phyloP scores from a whole-genome alignment of 2,888 invertebrate genomes.

The Exephanes ischioxanthus region DNA sequence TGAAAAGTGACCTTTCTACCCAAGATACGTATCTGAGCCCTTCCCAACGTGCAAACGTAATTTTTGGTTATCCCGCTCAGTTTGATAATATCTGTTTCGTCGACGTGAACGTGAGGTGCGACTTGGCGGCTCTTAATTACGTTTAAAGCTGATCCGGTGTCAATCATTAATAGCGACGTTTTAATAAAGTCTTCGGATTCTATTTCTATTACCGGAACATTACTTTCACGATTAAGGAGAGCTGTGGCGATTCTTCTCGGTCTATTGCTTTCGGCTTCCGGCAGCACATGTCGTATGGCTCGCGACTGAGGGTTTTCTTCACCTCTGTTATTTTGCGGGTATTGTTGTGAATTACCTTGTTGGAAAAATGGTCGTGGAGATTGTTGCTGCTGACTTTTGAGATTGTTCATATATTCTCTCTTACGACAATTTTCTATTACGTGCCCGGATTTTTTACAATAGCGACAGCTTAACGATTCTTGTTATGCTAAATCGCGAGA shows the following conservation, averaged over 20 bases:
- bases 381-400: no score
- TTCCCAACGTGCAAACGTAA: conserved; percentile 43
- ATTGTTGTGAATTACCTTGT: no score
- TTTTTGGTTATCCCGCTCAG: conserved; percentile 48
- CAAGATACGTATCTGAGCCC: conserved; percentile 5
- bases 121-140: conserved; percentile 19
- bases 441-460: background rate
- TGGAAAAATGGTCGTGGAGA: no score
- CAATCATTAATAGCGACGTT: conserved; percentile 46
- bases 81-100: conserved; percentile 17
- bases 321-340: no score
- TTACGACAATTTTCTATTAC: no score
- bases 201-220: conserved; percentile 17
- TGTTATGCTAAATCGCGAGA: background rate
- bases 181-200: conserved; percentile 6
- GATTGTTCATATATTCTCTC: no score
- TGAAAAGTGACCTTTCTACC: conserved; percentile 40
- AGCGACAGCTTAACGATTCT: background rate
- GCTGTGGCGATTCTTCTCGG: background rate
- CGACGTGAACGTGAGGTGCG: conserved; percentile 1
- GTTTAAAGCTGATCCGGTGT: conserved; percentile 5
- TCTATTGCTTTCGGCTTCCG: no score
- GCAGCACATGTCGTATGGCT: no score
- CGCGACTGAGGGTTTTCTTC: no score
- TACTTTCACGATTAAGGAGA: conserved; percentile 22